Conservation (phyloP, 1,140 invertebrate genomes). For the Parasteatoda tepidariorum region DNA sequence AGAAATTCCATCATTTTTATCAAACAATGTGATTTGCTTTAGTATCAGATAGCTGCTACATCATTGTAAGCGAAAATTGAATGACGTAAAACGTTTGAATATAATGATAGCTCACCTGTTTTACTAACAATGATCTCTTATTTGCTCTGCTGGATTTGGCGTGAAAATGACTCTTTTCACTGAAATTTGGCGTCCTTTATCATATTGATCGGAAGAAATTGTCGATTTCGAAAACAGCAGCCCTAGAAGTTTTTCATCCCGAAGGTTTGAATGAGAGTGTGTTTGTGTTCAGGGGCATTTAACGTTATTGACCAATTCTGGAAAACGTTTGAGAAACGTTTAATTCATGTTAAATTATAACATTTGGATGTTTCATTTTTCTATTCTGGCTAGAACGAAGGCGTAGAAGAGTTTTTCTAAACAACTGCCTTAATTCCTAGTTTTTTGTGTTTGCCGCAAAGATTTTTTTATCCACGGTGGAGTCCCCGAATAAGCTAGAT, state of each 20-base stretch:
- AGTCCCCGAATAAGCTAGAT: conserved; percentile 63
- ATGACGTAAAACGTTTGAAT: neutral
- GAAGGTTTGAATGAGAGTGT: neutral
- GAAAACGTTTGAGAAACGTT: neutral
- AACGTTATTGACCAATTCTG: neutral
- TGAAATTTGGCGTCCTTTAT: neutral
- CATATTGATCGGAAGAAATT: neutral
- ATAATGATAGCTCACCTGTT: neutral
- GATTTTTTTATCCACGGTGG: conserved; percentile 31
- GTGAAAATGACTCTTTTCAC: neutral
- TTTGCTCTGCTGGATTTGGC: neutral
- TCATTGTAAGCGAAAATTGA: too few relatives aligned
- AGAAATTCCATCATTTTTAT: too few relatives aligned
- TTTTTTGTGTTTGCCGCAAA: neutral
- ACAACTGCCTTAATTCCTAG: neutral
- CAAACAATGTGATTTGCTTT: too few relatives aligned
- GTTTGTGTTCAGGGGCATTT: neutral
- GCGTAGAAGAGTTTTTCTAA: neutral
- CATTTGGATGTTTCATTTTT: neutral
- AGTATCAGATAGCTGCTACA: too few relatives aligned
- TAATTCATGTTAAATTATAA: neutral
- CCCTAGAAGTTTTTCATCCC: neutral
- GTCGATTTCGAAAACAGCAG: neutral
- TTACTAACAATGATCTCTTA: neutral
- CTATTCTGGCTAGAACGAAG: neutral